Conservation (phyloP, 2,888 invertebrate genomes). For the Drosophila kokeensis region DNA sequence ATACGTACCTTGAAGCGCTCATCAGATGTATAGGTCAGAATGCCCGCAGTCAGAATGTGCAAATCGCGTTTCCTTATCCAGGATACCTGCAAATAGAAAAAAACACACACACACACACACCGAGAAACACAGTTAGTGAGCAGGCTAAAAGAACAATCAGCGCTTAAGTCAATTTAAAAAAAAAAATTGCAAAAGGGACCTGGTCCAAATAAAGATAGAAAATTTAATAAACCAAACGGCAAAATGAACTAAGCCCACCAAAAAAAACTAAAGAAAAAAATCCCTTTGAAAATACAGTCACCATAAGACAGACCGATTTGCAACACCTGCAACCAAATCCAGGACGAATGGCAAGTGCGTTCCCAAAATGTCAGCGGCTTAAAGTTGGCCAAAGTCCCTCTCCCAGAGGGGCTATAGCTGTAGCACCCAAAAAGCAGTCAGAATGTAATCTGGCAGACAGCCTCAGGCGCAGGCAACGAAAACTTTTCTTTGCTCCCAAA, state of each 20-base stretch:
- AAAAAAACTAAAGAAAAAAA: conserved; percentile 12
- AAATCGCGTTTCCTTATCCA: conserved; percentile 96
- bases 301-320: conserved; percentile 60
- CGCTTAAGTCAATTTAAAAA: conserved; percentile 73
- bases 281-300: conserved; percentile 39
- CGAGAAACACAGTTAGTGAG: not conserved
- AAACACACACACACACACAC: conserved; percentile 18
- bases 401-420: conserved; percentile 26
- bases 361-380: conserved; percentile 78
- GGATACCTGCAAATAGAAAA: conserved; percentile 87
- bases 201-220: conserved; percentile 57
- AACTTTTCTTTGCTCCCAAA: conserved; percentile 57
- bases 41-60: conserved; percentile 94
- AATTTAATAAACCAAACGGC: conserved; percentile 74
- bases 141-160: conserved; percentile 44
- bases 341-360: conserved; percentile 58
- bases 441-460: conserved; percentile 73
- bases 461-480: conserved; percentile 70
- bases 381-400: conserved; percentile 62
- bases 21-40: conserved; percentile 94
- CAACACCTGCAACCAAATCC: conserved; percentile 25
- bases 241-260: conserved; percentile 57
- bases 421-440: conserved; percentile 40
- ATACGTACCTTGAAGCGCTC: conserved; percentile 91
- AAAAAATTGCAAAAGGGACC: conserved; percentile 51